A percentile compares a stretch with the other conserved stretches of the same genome.
These are phyloP conservation scores for Panthera tigris DNA, from an alignment of 2,113 vertebrate genomes.

Conservation along the genomic window DNA sequence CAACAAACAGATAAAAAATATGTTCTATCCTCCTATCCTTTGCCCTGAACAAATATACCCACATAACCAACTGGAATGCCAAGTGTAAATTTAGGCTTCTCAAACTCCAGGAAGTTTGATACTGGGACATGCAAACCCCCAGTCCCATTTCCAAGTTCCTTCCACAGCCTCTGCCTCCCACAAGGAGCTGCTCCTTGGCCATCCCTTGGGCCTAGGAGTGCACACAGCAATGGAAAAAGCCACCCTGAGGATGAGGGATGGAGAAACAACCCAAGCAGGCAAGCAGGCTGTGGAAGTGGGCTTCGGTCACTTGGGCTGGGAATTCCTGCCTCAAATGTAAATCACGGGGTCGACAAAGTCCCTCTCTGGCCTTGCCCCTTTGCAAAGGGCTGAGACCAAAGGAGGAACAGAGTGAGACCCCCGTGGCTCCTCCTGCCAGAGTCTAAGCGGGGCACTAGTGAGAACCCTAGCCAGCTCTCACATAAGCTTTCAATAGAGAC, in stretches of 20 bases:
- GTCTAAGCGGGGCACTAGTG: rapidly evolving
- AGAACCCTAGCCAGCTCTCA: neutral
- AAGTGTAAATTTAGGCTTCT: neutral
- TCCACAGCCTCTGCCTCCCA: neutral
- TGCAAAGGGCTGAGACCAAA: neutral
- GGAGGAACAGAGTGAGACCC: neutral
- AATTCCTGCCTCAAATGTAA: neutral
- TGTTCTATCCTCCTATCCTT: neutral
- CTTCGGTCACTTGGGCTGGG: neutral
- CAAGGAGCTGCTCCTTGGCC: neutral
- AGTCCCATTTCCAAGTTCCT: neutral
- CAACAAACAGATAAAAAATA: neutral
- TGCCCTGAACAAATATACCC: neutral
- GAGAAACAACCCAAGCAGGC: neutral
- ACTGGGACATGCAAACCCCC: neutral
- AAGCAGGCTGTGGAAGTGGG: neutral
- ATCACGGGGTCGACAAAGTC: neutral
- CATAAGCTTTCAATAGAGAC: neutral
- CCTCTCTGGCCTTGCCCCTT: neutral
- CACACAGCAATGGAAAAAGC: neutral
- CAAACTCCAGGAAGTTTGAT: neutral
- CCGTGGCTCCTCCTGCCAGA: neutral
- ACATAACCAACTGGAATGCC: neutral
- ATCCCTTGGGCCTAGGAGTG: neutral
- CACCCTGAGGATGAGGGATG: neutral